Evolutionary conservation across 2,888 invertebrate species (phyloP).

Genomic region (Agrypnus murinus): DNA sequence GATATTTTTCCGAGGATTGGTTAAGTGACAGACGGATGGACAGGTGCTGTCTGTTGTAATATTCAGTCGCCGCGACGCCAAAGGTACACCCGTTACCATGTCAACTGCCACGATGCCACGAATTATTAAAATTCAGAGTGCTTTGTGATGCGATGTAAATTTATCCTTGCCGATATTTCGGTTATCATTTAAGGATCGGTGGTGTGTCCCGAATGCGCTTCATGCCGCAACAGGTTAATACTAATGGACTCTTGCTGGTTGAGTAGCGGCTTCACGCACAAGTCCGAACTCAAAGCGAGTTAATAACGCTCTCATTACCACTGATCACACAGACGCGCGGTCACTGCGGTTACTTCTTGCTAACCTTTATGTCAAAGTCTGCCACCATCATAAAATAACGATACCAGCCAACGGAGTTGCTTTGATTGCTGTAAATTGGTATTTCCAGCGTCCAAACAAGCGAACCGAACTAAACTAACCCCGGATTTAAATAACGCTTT

Average conservation of each 20-base stretch:
- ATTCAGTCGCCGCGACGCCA: conserved; percentile 46
- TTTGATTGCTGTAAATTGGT: conserved; percentile 16
- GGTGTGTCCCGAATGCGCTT: conserved; percentile 1
- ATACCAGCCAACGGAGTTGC: conserved; percentile 6
- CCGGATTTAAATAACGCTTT: background rate
- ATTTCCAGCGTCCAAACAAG: conserved; percentile 5
- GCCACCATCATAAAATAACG: conserved; percentile 26
- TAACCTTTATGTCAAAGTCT: conserved; percentile 35
- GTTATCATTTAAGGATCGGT: conserved; percentile 21
- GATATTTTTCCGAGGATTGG: conserved; percentile 48
- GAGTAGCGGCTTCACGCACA: conserved; percentile 45
- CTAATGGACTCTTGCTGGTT: conserved; percentile 46
- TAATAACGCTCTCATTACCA: conserved; percentile 51
- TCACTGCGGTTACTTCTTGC: conserved; percentile 47
- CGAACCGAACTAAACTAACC: conserved; percentile 4
- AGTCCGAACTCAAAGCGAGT: conserved; percentile 47
- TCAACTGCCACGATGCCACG: conserved; percentile 49
- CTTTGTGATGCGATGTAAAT: conserved; percentile 39
- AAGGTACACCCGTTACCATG: conserved; percentile 52
- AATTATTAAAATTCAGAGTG: conserved; percentile 55
- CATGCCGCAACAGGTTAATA: conserved; percentile 51
- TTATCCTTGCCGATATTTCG: conserved; percentile 32
- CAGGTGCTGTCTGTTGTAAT: conserved; percentile 50
- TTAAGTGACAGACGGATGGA: conserved; percentile 46
- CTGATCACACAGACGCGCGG: conserved; percentile 45